Evolutionary conservation across 2,888 invertebrate genomes (phyloP), one percentile per base, ranked within the genome.

Genomic region (Eumacrocentrus americanus): DNA sequence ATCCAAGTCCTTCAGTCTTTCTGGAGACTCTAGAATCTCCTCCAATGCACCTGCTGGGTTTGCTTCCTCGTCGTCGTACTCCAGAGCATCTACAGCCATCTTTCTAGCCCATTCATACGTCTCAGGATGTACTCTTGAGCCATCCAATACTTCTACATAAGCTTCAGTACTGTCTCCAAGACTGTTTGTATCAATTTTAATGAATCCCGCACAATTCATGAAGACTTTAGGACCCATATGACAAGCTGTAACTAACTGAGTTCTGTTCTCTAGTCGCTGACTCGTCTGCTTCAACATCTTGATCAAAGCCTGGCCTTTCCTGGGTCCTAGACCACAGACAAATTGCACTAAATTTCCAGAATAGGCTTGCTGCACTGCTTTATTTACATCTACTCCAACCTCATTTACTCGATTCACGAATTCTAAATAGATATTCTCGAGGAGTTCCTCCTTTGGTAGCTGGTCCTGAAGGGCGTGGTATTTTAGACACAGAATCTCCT

Each of bases 51-150:
- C 95, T 0, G 98, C 97, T 0, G 98, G 97, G 82, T 97, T 96
- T 0, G 92, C 92, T 69, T 95, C 96, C 77, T 96, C 96, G 74
- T 98, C 98, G 75, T 98, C 98, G 72, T 98, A 97, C 73, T 99
- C 99, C 47, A 99, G 83, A 1, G 99, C 99, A 81, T 99, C 99
- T 0, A 98, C 97, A 0, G 99, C 99, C 98, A 99, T 99, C 83
- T 99, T 99, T 38, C 98, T 85, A 0, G 99, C 99, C 98, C 98
- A 98, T 77, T 99, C 99, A 80, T 99, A 99, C 0, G 98, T 96
- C 83, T 99, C 99, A 0, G 98, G 98, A 83, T 99, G 99, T 0
- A 99, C 98, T 70, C 99, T 87, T 0, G 98, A 97, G 0, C 98
- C 97, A 77, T 99, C 99, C 54, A 99, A 83, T 1, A 98, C 95